Conservation (phyloP, 1,140 invertebrate genomes). For the Nasonia vitripennis region DNA sequence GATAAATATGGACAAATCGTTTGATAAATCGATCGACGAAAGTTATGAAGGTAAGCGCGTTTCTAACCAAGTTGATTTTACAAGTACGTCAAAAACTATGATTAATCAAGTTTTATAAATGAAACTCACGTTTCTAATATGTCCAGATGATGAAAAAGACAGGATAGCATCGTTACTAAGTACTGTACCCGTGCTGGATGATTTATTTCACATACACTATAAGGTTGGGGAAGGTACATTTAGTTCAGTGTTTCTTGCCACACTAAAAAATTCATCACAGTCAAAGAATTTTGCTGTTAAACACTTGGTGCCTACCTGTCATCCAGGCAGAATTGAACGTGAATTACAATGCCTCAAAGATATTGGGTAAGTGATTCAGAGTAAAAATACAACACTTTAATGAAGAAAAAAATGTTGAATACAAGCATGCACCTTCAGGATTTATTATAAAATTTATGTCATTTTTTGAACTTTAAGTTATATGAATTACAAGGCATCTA, state of each 20-base stretch:
- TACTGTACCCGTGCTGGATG: slow-evolving; percentile 77
- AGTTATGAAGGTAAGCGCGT: slow-evolving; percentile 27
- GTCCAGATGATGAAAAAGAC: slow-evolving; percentile 48
- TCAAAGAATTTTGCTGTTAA: slow-evolving; percentile 85
- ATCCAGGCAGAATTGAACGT: slow-evolving; percentile 84
- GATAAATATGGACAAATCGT: slow-evolving; percentile 20
- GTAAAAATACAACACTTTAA: neutral
- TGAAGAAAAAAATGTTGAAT: no score
- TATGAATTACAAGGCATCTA: no score
- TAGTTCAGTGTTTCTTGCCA: slow-evolving; percentile 86
- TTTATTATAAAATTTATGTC: no score
- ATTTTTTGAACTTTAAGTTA: no score
- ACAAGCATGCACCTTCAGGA: no score
- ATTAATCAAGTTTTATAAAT: slow-evolving; percentile 18
- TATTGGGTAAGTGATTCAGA: slow-evolving; percentile 80
- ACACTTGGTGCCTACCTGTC: slow-evolving; percentile 88
- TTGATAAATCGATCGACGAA: slow-evolving; percentile 30
- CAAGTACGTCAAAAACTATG: neutral
- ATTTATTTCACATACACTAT: slow-evolving; percentile 81
- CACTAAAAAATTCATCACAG: slow-evolving; percentile 76
- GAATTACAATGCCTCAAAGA: slow-evolving; percentile 87
- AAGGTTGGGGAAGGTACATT: slow-evolving; percentile 89
- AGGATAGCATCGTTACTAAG: slow-evolving; percentile 56
- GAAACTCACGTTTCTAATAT: neutral
- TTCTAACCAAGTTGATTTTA: slow-evolving; percentile 30